A percentile compares a stretch with the other conserved stretches of the same genome.
These are phyloP conservation scores for Catharus fuscescens DNA, from an alignment of 2,113 vertebrate genomes.

Conservation along the genomic window DNA sequence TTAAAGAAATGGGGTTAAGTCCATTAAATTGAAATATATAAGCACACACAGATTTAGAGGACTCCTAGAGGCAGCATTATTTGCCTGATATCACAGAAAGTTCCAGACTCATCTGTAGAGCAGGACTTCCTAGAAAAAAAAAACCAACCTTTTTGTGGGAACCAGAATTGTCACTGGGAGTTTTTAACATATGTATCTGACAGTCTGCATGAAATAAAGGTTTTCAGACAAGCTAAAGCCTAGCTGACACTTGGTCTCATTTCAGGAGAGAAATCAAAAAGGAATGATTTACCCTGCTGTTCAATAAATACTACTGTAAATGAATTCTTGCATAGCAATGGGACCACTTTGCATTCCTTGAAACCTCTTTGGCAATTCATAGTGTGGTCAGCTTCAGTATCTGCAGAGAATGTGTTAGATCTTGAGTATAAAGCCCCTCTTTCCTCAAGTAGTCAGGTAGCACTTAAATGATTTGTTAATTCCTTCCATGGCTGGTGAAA, in stretches of 20 bases:
- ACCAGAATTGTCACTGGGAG: not conserved
- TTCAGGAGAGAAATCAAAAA: not conserved
- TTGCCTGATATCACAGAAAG: not conserved
- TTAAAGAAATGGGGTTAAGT: not conserved
- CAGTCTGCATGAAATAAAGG: not conserved
- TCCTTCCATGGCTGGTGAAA: not conserved
- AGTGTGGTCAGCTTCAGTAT: not conserved
- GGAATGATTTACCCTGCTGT: not conserved
- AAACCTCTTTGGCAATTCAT: not conserved
- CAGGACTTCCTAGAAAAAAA: not conserved
- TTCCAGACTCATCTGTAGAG: not conserved
- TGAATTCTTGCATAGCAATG: not conserved
- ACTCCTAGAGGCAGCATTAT: not conserved
- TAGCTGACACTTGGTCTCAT: not conserved
- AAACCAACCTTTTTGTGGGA: fast-evolving
- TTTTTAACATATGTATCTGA: not conserved
- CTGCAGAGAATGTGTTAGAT: not conserved
- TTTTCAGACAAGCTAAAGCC: not conserved
- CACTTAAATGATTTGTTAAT: not conserved
- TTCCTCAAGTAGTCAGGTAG: not conserved
- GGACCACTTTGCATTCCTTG: not conserved
- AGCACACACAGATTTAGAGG: not conserved
- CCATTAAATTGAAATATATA: not conserved
- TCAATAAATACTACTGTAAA: constrained; percentile 17
- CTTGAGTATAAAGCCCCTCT: not conserved